Percentiles rank a stretch among this genome's conserved stretches.
Conservation (phyloP, 1,140 invertebrate genomes). For the Samia ricini region DNA sequence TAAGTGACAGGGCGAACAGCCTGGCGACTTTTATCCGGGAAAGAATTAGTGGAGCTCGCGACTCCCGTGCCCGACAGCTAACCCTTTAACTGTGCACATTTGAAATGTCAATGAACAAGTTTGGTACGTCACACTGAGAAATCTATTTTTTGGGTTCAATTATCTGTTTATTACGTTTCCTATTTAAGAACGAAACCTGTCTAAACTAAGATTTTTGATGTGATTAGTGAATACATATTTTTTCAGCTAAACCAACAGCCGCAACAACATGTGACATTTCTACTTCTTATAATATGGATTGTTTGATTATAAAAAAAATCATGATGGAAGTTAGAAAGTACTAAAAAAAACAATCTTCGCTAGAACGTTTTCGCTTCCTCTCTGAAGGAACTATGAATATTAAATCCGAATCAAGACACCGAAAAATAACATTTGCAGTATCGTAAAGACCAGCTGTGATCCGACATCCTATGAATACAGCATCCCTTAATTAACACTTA, state of each 20-base stretch:
- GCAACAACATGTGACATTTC: too few relatives aligned
- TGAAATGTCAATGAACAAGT: constrained; percentile 29
- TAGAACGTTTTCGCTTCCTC: not conserved
- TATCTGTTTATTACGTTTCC: not conserved
- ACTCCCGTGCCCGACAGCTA: not conserved
- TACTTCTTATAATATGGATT: too few relatives aligned
- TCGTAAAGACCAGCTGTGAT: constrained; percentile 20
- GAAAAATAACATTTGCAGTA: not conserved
- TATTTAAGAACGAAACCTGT: too few relatives aligned
- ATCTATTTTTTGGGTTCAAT: not conserved
- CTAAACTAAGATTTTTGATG: too few relatives aligned
- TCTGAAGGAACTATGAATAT: not conserved
- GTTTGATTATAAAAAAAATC: too few relatives aligned
- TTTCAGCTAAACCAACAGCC: too few relatives aligned
- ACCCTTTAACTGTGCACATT: constrained; percentile 21
- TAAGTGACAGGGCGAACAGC: constrained; percentile 18
- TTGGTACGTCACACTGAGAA: not conserved
- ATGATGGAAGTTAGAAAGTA: too few relatives aligned
- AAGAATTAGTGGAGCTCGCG: constrained; percentile 12
- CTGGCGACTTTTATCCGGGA: constrained; percentile 16
- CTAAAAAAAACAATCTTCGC: too few relatives aligned
- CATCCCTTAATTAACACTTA: constrained; percentile 65
- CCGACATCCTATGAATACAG: constrained; percentile 28
- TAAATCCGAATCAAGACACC: not conserved
- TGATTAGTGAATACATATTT: too few relatives aligned